Percentiles rank a stretch among this genome's conserved stretches.
These are phyloP conservation scores for Stictonetta naevosa DNA, from an alignment of 2,113 vertebrate species.

Conservation along the genomic window DNA sequence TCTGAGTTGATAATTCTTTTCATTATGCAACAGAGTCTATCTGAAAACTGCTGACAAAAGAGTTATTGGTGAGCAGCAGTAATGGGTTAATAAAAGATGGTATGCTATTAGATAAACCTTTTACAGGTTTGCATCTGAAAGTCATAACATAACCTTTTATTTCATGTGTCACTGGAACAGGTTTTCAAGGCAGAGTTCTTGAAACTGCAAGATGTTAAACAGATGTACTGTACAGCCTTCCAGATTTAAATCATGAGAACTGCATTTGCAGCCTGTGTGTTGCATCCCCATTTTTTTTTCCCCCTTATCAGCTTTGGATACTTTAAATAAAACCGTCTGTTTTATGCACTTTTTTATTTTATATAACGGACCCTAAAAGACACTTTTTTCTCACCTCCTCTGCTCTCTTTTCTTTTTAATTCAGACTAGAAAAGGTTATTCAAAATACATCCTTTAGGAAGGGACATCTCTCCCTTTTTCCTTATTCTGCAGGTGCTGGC, in stretches of 20 bases:
- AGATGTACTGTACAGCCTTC: conserved; percentile 75
- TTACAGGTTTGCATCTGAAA: conserved; percentile 80
- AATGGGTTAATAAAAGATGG: conserved; percentile 71
- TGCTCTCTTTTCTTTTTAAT: neutral
- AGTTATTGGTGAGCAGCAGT: conserved; percentile 48
- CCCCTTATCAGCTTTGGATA: conserved; percentile 67
- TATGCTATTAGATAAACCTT: conserved; percentile 72
- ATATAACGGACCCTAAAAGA: conserved; percentile 23
- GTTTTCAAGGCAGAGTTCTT: conserved; percentile 76
- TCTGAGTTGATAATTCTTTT: neutral
- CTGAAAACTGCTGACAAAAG: neutral
- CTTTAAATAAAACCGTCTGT: conserved; percentile 48
- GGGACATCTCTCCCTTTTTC: neutral
- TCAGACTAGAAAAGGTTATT: conserved; percentile 12
- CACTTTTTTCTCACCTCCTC: neutral
- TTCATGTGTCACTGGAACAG: conserved; percentile 73
- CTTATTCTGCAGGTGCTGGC: conserved; percentile 61
- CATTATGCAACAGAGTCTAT: conserved; percentile 7
- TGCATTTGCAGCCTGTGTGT: conserved; percentile 67
- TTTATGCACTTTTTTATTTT: neutral
- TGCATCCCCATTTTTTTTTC: conserved; percentile 43
- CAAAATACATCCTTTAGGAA: conserved; percentile 20
- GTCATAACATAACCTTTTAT: conserved; percentile 80
- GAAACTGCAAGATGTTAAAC: conserved; percentile 80
- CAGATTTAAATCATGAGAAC: conserved; percentile 74